These are phyloP conservation scores for Pyrgilauda ruficollis DNA, from an alignment of 2,113 vertebrate species.

Conservation along the genomic window DNA sequence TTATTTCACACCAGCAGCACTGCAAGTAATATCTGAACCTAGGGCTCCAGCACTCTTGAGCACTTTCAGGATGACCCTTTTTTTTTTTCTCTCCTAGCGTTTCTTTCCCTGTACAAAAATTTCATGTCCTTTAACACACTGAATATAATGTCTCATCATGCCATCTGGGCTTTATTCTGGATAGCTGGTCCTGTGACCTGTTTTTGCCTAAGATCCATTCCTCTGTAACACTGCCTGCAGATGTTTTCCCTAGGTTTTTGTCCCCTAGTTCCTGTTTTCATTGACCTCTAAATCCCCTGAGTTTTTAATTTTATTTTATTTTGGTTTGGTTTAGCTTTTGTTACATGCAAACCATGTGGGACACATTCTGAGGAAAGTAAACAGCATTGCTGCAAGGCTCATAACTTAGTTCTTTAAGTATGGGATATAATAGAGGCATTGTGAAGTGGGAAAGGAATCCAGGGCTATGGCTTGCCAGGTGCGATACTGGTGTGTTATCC, in stretches of 20 bases:
- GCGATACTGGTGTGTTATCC: constrained; percentile 6
- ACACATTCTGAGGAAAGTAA: constrained; percentile 42
- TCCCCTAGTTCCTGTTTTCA: constrained; percentile 52
- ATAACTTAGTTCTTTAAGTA: not conserved
- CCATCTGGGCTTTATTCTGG: constrained; percentile 14
- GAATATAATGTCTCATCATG: not conserved
- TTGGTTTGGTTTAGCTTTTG: constrained; percentile 35
- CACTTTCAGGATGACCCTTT: not conserved
- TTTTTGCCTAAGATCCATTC: not conserved
- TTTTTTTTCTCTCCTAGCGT: not conserved
- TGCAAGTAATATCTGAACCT: not conserved
- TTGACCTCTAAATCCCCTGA: constrained; percentile 34
- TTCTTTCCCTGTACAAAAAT: not conserved
- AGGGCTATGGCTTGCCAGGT: constrained; percentile 17
- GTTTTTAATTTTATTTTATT: constrained; percentile 24
- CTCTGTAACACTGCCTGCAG: constrained; percentile 27
- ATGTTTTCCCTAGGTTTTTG: constrained; percentile 58
- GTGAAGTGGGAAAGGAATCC: constrained; percentile 21
- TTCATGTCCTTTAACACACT: not conserved
- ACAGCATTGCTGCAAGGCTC: not conserved
- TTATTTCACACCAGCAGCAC: not conserved
- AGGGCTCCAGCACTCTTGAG: not conserved
- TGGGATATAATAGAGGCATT: constrained; percentile 32
- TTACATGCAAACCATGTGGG: constrained; percentile 21
- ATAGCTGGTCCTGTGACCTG: not conserved